Percentiles rank a stretch among this genome's conserved stretches.
Evolutionary conservation across 2,888 invertebrate species (phyloP).

Genomic region (Eupithecia inturbata): DNA sequence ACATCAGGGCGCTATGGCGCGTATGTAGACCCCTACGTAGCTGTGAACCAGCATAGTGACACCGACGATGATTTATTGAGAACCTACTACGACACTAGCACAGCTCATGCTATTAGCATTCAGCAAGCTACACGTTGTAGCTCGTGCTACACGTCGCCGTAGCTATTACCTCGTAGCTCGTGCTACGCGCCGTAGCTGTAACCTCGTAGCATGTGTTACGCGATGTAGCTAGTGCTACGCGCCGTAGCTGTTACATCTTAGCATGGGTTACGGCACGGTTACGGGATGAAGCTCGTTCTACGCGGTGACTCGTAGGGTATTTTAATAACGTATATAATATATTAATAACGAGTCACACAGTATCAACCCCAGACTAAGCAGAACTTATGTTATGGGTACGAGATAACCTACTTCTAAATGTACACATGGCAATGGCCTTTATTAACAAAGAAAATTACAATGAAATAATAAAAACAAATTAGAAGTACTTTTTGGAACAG

Average conservation of each 20-base stretch:
- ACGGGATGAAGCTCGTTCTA: neutral
- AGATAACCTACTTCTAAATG: too few species aligned
- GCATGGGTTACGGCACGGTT: neutral
- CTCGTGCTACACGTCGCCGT: neutral
- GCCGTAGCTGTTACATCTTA: neutral
- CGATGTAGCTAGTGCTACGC: neutral
- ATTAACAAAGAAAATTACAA: too few species aligned
- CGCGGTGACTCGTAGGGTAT: too few species aligned
- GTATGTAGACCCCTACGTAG: neutral
- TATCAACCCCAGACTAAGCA: too few species aligned
- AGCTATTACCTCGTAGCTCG: neutral
- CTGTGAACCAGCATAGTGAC: too few species aligned
- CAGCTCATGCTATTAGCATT: neutral
- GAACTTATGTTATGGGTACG: too few species aligned
- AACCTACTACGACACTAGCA: neutral
- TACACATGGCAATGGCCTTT: too few species aligned
- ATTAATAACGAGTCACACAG: too few species aligned
- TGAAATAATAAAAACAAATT: too few species aligned
- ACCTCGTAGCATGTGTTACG: neutral
- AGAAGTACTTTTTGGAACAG: too few species aligned
- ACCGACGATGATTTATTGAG: neutral
- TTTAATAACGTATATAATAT: too few species aligned
- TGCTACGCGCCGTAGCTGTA: neutral
- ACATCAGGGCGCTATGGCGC: neutral
- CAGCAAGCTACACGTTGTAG: neutral